Percentiles rank a stretch among this genome's conserved stretches.
Evolutionary conservation across 2,113 vertebrate genomes (phyloP).

Genomic region (Pithys albifrons): DNA sequence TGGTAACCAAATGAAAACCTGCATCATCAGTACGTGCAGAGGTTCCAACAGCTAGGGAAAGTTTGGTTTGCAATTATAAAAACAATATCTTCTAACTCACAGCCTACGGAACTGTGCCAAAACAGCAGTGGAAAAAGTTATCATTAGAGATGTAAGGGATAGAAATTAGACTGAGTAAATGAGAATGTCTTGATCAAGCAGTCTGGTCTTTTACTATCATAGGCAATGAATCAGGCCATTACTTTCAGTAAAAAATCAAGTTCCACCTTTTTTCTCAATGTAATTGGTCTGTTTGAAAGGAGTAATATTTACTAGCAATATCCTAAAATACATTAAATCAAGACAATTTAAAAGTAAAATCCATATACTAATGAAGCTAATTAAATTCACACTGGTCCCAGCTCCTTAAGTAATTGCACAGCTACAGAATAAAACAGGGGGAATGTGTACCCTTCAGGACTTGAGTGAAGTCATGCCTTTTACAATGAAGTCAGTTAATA

Average conservation of each 20-base stretch:
- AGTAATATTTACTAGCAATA: background rate
- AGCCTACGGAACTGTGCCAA: background rate
- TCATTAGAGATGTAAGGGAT: background rate
- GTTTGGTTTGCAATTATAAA: background rate
- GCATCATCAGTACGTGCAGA: background rate
- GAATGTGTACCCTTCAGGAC: background rate
- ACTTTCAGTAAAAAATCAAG: background rate
- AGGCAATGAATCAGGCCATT: background rate
- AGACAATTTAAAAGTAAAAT: background rate
- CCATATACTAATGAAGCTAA: background rate
- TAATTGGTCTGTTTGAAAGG: background rate
- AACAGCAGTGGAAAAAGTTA: background rate
- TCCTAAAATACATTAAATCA: background rate
- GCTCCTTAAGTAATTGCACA: background rate
- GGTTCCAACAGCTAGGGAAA: background rate
- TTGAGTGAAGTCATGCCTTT: background rate
- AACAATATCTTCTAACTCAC: background rate
- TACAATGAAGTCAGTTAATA: slow-evolving; percentile 33
- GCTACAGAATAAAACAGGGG: background rate
- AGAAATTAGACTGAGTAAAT: background rate
- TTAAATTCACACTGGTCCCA: background rate
- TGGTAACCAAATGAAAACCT: background rate
- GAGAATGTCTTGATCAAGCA: background rate
- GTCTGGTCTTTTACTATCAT: background rate
- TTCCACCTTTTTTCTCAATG: background rate